These are phyloP conservation scores for Aleiodes sp. DNA, from an alignment of 1,140 invertebrate genomes.

Conservation along the genomic window DNA sequence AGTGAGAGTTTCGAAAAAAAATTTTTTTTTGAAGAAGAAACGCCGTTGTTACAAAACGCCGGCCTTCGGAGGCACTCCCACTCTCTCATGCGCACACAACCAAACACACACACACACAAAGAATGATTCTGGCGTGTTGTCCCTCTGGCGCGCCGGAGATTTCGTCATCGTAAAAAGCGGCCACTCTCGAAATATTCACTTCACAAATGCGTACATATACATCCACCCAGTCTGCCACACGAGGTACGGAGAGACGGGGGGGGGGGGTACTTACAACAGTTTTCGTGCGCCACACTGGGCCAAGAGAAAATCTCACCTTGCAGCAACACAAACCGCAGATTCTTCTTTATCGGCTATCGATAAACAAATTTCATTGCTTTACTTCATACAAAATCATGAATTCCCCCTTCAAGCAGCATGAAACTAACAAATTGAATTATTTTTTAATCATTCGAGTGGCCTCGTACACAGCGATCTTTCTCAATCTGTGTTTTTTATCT, in stretches of 20 bases:
- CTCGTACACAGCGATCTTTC: constrained; percentile 6
- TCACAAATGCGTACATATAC: background rate
- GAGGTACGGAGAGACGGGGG: too few relatives aligned
- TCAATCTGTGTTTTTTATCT: constrained; percentile 23
- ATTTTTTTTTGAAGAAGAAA: constrained; percentile 42
- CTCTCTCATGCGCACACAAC: constrained; percentile 8
- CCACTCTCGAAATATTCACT: constrained; percentile 22
- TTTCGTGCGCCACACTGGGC: constrained; percentile 1
- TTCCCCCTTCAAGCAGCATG: too few relatives aligned
- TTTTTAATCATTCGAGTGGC: constrained; percentile 15
- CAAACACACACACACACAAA: too few relatives aligned
- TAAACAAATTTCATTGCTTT: constrained; percentile 23
- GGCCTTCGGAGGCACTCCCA: constrained; percentile 45
- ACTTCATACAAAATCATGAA: background rate
- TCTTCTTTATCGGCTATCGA: constrained; percentile 46
- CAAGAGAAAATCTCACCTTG: background rate
- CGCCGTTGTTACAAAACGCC: constrained; percentile 44
- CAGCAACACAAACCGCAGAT: constrained; percentile 2
- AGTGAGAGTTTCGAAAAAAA: constrained; percentile 34
- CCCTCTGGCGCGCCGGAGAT: constrained; percentile 24
- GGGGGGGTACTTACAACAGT: too few relatives aligned
- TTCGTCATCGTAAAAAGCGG: constrained; percentile 39
- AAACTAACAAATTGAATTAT: background rate
- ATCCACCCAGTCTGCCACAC: background rate
- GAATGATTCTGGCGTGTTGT: constrained; percentile 8